A percentile compares a stretch with the other conserved stretches of the same genome.
These are phyloP conservation scores for Spinus pinus DNA, from an alignment of 2,797 vertebrate species.

Conservation along the genomic window DNA sequence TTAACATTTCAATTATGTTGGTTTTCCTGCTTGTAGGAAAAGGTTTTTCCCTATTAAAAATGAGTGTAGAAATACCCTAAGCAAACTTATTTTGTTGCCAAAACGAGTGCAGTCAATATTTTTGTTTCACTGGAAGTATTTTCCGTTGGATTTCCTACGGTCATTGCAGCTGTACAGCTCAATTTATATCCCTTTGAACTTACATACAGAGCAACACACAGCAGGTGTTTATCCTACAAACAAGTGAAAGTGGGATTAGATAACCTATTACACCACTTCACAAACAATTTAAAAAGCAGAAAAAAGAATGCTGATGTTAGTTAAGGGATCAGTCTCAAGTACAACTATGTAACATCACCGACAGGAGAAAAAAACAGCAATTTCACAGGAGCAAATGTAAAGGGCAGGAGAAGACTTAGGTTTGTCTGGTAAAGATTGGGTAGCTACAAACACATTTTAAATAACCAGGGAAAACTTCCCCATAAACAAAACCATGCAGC, in stretches of 20 bases:
- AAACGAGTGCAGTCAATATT: background rate
- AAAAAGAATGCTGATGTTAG: background rate
- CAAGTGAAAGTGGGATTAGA: background rate
- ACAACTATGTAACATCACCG: background rate
- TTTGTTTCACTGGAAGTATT: background rate
- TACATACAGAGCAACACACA: background rate
- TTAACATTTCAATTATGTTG: background rate
- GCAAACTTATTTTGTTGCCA: background rate
- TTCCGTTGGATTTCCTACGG: background rate
- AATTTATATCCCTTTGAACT: background rate
- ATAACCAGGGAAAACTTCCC: background rate
- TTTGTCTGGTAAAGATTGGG: background rate
- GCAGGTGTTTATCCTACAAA: background rate
- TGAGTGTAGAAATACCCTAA: background rate
- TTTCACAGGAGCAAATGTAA: background rate
- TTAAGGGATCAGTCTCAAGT: background rate
- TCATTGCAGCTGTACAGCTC: background rate
- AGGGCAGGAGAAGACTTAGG: background rate
- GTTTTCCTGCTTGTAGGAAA: background rate
- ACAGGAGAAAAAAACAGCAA: background rate
- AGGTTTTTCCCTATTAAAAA: background rate
- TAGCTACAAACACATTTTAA: background rate
- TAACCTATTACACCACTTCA: background rate
- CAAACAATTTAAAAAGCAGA: background rate
- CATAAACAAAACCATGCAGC: background rate